Evolutionary conservation across 2,888 invertebrate genomes (phyloP), one percentile per base, ranked within the genome.

Genomic region (Tolmerus cingulatus): DNA sequence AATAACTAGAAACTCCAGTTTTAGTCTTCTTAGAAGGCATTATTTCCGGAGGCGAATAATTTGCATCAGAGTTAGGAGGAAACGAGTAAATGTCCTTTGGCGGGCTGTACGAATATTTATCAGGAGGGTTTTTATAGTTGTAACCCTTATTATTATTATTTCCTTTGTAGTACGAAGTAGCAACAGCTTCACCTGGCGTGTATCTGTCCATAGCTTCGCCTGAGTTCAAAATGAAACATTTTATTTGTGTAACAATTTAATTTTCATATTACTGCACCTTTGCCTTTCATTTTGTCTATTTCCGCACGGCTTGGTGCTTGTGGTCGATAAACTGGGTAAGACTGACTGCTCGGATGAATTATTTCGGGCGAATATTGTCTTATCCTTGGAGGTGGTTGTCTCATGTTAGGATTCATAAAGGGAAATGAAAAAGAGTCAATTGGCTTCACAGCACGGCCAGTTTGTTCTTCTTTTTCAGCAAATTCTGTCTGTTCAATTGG

Each of bases 181-280:
- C 92, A 8, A 91, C 91, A 2, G 90, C 91, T 89, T 93, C 92
- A 9, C 92, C 91, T 0, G 92, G 93, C 0, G 92, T 89, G 88
- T 92, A 92, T 8, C 92, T 91, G 89, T 92, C 92, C 40, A 88
- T 88, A 66, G 92, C 90, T 88, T 89, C 88, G 19, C 89, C 92
- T 92, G 12, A 66, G 9, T 27, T 57, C 9, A 9, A 57, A 66
- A 66, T 8, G 12, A 27, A 66, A 66, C 12, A 23, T 27, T 66
- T 66, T 66, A 19, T 23, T 66, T n/a, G 2, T n/a, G 19, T 51
- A 16, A n/a, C 7, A 16, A 51, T n/a, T n/a, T 51, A n/a, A 5
- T 51, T n/a, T 51, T 51, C n/a, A n/a, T 51, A n/a, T 66, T 5
- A 37, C n/a, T 74, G 89, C 89, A 89, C 90, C 89, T 89, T 89